Evolutionary conservation across 2,797 vertebrate species (phyloP), one percentile per base, ranked within the genome.

Genomic region (Sebastes taczanowskii): DNA sequence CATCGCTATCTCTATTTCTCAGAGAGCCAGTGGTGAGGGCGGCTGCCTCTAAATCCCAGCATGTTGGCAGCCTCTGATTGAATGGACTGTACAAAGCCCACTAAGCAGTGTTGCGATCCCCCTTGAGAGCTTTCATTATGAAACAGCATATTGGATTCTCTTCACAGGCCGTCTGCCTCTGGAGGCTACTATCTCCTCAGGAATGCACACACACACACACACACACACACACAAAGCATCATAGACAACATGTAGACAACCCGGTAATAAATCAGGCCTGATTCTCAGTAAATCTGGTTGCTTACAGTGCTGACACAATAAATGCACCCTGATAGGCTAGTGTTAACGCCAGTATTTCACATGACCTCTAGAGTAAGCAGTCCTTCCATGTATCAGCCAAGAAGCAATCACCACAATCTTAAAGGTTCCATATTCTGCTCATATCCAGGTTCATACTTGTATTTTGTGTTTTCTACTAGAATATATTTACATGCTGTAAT

Each of bases 61-160:
- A 88, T 87, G 89, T 88, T 91, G 90, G 84, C 87, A 89, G 89
- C 83, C 87, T 83, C 85, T 94, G 92, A 94, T 91, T 93, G 91
- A 95, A 93, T 90, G 91, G 87, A 90, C 91, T 88, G 78, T 83
- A 90, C 94, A 94, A 94, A 95, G 91, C 92, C 91, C 85, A 64
- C 85, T 93, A 92, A 95, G 94, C 93, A 91, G 90, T 85, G 82
- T 79, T 80, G 86, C 64, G 79, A 94, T 91, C 92, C 93, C 89
- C 84, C 88, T 87, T 87, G 88, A 92, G 93, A 94, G 92, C 89
- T 93, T 95, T 95, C 92, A 95, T 95, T 95, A 96, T 88, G 86
- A 83, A 90, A 93, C 86, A 89, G 85, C 89, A 94, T 93, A 94
- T 94, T 94, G 93, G 90, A 93, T 94, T 92, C 86, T 91, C 90